Evolutionary conservation across 1,140 invertebrate genomes (phyloP).

Genomic region (Caenorhabditis tropicalis): DNA sequence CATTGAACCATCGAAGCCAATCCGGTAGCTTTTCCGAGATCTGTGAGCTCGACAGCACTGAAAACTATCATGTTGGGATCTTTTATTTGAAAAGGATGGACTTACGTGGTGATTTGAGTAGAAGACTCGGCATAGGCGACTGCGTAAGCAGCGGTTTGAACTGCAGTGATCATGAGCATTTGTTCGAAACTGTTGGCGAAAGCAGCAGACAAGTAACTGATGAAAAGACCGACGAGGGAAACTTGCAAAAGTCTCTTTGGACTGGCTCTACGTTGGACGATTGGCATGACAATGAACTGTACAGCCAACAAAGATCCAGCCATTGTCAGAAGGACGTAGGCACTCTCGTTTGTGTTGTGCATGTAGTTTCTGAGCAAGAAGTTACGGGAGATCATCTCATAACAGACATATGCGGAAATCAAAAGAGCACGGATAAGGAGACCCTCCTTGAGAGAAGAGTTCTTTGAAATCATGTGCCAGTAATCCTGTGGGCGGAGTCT

Average conservation of each 20-base stretch:
- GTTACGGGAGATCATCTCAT: conserved; percentile 71
- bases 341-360: conserved; percentile 67
- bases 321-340: conserved; percentile 69
- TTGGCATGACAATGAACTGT: conserved; percentile 68
- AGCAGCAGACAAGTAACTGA: conserved; percentile 61
- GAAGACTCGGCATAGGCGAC: conserved; percentile 70
- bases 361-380: conserved; percentile 71
- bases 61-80: neutral
- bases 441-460: conserved; percentile 64
- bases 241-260: conserved; percentile 67
- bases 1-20: conserved; percentile 72
- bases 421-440: conserved; percentile 65
- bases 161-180: conserved; percentile 67
- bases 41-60: conserved; percentile 66
- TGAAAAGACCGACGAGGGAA: conserved; percentile 61
- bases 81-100: neutral
- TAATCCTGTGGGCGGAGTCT: conserved; percentile 69
- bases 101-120: conserved; percentile 70
- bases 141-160: conserved; percentile 71
- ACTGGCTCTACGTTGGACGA: conserved; percentile 61
- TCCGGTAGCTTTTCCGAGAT: conserved; percentile 70
- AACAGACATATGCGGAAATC: conserved; percentile 70
- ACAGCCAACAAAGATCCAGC: conserved; percentile 63
- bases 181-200: conserved; percentile 68
- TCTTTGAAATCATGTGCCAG: conserved; percentile 70